Evolutionary conservation across 1,140 invertebrate species (phyloP), one percentile per base, ranked within the genome.

Genomic region (Bombus ignitus): DNA sequence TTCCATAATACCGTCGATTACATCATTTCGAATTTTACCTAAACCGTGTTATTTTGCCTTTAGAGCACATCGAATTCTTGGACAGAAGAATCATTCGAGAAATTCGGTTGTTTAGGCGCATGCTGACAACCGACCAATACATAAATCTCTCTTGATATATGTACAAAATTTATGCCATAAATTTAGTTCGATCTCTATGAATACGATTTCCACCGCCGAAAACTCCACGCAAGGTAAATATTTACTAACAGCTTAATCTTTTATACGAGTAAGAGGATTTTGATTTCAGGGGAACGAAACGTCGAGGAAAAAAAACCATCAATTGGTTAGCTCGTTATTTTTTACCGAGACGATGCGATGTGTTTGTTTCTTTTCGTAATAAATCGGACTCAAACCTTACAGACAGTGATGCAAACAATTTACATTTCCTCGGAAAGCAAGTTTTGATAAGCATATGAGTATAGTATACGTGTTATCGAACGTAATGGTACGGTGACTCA

Each of bases 381-480:
- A 70, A 70, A 78, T 77, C 35, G 22, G 28, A 18, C 47, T 2
- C 28, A n/a, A 68, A 35, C 28, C 57, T 77, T 32, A 53, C 62
- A 47, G 35, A 13, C 73, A 25, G 25, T 13, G 6, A 32, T 22
- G 32, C 35, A 47, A 76, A 68, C 35, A 75, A 75, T 65, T 66
- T 32, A 65, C 22, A 25, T 39, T 4, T 37, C 28, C 37, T 32
- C 22, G 37, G 39, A 57, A 47, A 75, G 39, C 42, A 25, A 47
- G 12, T 18, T 76, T 62, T 57, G 81, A 78, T 83, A 83, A 83
- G 47, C 81, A 39, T 59, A 70, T 35, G 76, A 83, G 44, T 25
- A 10, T n/a, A 32, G n/a, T 44, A 18, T 32, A 37, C 28, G 59
- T 5, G 68, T 42, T 59, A 81, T 81, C 79, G 68, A 72, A 37